These are phyloP conservation scores for Agrilus planipennis DNA, from an alignment of 1,140 invertebrate genomes.

Conservation along the genomic window DNA sequence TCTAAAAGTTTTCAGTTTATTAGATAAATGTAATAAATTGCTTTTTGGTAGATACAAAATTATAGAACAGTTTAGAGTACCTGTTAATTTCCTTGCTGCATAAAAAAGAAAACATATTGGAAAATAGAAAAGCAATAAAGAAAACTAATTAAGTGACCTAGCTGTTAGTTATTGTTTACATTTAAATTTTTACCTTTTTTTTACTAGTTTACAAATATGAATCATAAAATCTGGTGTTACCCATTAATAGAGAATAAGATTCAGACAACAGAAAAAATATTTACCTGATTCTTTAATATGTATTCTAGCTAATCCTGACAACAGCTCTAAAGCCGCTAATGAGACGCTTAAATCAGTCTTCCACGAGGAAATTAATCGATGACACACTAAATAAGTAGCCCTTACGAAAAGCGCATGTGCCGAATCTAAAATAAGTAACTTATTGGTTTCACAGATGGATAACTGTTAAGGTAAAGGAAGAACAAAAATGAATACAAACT, in stretches of 20 bases:
- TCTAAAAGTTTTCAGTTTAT: too few species aligned
- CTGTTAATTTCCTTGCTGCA: slow-evolving; percentile 24
- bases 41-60: not conserved
- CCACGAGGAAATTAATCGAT: slow-evolving; percentile 90
- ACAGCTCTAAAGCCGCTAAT: slow-evolving; percentile 81
- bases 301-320: slow-evolving; percentile 78
- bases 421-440: slow-evolving; percentile 58
- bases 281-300: slow-evolving; percentile 75
- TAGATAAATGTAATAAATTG: slow-evolving; percentile 2
- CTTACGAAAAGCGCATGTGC: slow-evolving; percentile 80
- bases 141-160: slow-evolving; percentile 2
- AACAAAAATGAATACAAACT: too few species aligned
- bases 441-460: too few species aligned
- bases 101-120: slow-evolving; percentile 1
- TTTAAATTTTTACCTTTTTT: too few species aligned
- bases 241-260: too few species aligned
- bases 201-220: too few species aligned
- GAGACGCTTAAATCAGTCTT: slow-evolving; percentile 92
- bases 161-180: too few species aligned
- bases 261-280: slow-evolving; percentile 5
- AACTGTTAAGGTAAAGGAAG: too few species aligned
- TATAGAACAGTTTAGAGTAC: slow-evolving; percentile 11
- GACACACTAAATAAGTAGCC: slow-evolving; percentile 87
- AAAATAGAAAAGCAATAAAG: not conserved
- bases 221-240: too few species aligned